phyloP scores from a whole-genome alignment of 2,888 invertebrate genomes.

The Myopa tessellatipennis region DNA sequence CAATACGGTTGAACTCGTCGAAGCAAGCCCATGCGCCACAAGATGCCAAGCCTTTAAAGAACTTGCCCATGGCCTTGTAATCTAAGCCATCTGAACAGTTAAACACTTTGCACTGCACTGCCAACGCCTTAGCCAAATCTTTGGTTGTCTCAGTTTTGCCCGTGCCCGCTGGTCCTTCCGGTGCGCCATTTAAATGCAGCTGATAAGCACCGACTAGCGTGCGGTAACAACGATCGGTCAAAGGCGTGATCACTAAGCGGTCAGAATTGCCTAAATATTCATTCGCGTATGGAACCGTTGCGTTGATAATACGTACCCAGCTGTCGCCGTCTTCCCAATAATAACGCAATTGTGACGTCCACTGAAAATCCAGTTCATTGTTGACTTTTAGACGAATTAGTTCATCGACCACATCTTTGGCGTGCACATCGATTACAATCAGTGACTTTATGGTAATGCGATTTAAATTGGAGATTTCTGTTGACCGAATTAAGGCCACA shows the following conservation, averaged over 20 bases:
- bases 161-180: slow-evolving; percentile 84
- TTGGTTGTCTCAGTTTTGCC: slow-evolving; percentile 94
- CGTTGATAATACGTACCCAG: slow-evolving; percentile 75
- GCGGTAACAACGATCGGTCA: slow-evolving; percentile 76
- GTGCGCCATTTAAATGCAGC: slow-evolving; percentile 77
- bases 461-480: slow-evolving; percentile 71
- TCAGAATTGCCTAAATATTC: slow-evolving; percentile 79
- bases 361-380: slow-evolving; percentile 75
- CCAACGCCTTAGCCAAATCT: slow-evolving; percentile 91
- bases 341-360: slow-evolving; percentile 79
- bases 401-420: slow-evolving; percentile 75
- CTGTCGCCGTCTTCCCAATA: slow-evolving; percentile 74
- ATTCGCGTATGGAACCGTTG: slow-evolving; percentile 76
- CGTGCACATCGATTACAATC: slow-evolving; percentile 79
- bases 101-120: slow-evolving; percentile 84
- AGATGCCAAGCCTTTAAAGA: slow-evolving; percentile 78
- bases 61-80: slow-evolving; percentile 79
- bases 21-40: slow-evolving; percentile 82
- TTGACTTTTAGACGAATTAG: slow-evolving; percentile 70
- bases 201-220: slow-evolving; percentile 79
- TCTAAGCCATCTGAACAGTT: slow-evolving; percentile 80
- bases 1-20: slow-evolving; percentile 81
- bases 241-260: slow-evolving; percentile 73
- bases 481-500: slow-evolving; percentile 72
- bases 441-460: slow-evolving; percentile 77